Conservation (phyloP, 2,888 invertebrate species). For the Idaea dimidiata region DNA sequence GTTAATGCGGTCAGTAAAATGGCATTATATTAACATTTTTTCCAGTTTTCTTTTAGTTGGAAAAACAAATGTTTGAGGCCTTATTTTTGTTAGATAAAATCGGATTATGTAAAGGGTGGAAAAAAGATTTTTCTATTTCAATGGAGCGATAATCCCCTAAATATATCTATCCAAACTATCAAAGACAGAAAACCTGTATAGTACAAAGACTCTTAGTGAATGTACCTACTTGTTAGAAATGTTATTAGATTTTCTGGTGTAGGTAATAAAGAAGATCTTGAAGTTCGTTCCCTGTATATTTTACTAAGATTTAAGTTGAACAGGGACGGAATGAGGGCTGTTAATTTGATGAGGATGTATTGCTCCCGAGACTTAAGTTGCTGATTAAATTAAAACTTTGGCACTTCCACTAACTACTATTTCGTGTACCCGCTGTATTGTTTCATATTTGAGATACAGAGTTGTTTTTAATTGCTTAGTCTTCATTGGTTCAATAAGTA, state of each 20-base stretch:
- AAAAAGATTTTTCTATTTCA: too few species aligned
- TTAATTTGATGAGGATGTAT: slow-evolving; percentile 16
- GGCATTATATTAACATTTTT: too few species aligned
- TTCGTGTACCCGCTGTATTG: not conserved
- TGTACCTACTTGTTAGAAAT: slow-evolving; percentile 13
- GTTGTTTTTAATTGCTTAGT: not conserved
- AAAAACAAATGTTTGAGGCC: too few species aligned
- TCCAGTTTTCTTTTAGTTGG: too few species aligned
- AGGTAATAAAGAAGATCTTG: slow-evolving; percentile 19
- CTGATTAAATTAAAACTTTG: not conserved
- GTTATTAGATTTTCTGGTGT: slow-evolving; percentile 19
- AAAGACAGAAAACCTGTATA: too few species aligned
- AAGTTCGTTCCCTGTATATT: slow-evolving; percentile 18
- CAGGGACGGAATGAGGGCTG: slow-evolving; percentile 21
- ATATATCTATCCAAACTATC: too few species aligned
- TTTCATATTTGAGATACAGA: not conserved
- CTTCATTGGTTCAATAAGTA: too few species aligned
- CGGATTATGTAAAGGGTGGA: too few species aligned
- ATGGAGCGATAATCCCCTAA: too few species aligned
- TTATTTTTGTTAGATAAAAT: too few species aligned
- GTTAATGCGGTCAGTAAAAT: too few species aligned
- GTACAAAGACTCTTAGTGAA: not conserved
- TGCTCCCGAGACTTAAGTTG: not conserved
- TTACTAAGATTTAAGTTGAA: slow-evolving; percentile 26
- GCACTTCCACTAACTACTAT: not conserved